These are phyloP conservation scores for Hofmannophila pseudospretella DNA, from an alignment of 2,888 invertebrate genomes.

Conservation along the genomic window DNA sequence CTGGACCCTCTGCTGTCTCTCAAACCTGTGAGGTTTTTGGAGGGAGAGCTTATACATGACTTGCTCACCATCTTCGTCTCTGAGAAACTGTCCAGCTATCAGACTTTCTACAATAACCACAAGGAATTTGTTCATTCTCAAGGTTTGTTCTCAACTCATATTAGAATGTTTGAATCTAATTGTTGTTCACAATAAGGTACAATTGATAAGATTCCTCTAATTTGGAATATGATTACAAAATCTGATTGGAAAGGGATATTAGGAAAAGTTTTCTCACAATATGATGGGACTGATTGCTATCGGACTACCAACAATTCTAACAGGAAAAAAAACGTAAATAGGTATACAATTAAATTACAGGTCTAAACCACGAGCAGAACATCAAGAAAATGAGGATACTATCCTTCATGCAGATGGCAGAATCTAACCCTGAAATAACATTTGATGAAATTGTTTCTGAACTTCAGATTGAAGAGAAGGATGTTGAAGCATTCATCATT, in stretches of 20 bases:
- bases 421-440: conserved; percentile 93
- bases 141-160: too few species aligned
- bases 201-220: too few species aligned
- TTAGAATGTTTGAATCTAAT: too few species aligned
- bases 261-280: too few species aligned
- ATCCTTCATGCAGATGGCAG: conserved; percentile 98
- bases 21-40: conserved; percentile 96
- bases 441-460: conserved; percentile 93
- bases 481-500: conserved; percentile 98
- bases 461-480: conserved; percentile 89
- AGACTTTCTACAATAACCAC: conserved; percentile 94
- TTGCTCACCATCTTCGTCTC: conserved; percentile 96
- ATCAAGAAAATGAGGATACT: conserved; percentile 97
- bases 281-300: too few species aligned
- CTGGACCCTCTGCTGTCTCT: conserved; percentile 95
- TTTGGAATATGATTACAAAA: too few species aligned
- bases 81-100: conserved; percentile 94
- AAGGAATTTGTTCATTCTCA: conserved; percentile 92
- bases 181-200: too few species aligned
- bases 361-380: conserved; percentile 95
- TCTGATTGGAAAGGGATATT: too few species aligned
- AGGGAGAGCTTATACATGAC: conserved; percentile 97
- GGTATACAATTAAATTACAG: too few species aligned
- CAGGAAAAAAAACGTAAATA: too few species aligned
- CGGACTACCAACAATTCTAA: too few species aligned